Evolutionary conservation across 2,888 invertebrate species (phyloP).

Genomic region (Muschampia plurimacula): DNA sequence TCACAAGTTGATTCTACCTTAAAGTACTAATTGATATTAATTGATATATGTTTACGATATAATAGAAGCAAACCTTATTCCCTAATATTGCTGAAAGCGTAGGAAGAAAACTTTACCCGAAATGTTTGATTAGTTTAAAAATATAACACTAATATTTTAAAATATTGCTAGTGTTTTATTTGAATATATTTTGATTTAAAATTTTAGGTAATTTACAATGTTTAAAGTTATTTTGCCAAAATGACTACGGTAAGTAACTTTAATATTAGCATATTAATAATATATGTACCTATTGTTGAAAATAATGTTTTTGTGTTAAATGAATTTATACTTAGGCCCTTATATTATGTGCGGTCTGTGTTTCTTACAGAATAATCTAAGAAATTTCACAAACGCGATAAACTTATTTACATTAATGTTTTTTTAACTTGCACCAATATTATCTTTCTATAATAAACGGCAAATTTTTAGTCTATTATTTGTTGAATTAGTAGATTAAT

Average conservation of each 20-base stretch:
- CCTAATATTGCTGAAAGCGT: conserved; percentile 76
- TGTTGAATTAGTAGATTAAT: neutral
- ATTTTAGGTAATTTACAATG: neutral
- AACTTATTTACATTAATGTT: too few species aligned
- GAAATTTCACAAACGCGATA: neutral
- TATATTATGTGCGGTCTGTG: conserved; percentile 6
- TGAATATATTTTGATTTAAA: neutral
- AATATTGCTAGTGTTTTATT: neutral
- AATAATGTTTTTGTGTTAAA: neutral
- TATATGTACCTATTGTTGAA: neutral
- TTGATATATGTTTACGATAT: conserved; percentile 64
- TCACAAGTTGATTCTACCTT: conserved; percentile 81
- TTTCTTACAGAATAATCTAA: conserved; percentile 3
- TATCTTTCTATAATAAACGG: neutral
- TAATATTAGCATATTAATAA: neutral
- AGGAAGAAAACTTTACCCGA: conserved; percentile 46
- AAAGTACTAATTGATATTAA: conserved; percentile 75
- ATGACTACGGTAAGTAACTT: neutral
- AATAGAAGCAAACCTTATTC: conserved; percentile 54
- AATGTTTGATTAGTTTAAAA: conserved; percentile 47
- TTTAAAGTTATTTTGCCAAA: neutral
- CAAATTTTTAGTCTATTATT: neutral
- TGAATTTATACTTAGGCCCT: conserved; percentile 7
- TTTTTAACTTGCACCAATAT: neutral
- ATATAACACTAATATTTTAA: conserved; percentile 43